Evolutionary conservation across 2,113 vertebrate species (phyloP), one percentile per base, ranked within the genome.

Genomic region (Geococcyx californianus): DNA sequence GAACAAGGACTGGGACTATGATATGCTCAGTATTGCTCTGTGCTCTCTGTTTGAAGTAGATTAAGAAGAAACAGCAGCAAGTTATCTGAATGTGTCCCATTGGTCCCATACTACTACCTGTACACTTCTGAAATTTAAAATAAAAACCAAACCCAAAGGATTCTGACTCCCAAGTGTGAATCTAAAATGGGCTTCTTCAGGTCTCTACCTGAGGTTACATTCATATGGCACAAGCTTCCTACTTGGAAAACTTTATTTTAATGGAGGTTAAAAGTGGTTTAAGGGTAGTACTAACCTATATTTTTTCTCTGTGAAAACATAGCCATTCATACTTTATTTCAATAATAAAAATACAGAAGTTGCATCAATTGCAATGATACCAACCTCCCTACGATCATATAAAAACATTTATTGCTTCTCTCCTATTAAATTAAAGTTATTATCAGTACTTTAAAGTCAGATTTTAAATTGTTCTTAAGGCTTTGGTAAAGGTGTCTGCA

Each of bases 21-120:
- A 68, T 56, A 82, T 19, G 26, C 76, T 95, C 69, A 44, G 49
- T 47, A 40, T 78, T 76, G 67, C 93, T 95, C 84, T 94, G 66
- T 81, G 85, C 52, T 87, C 34, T 94, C 62, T 96, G 84, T 94
- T 96, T 95, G 95, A 97, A 96, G 90, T 60, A 82, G 45, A 56
- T 96, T 94, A 96, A 92, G 93, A 95, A 59, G 82, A 94, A 90
- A 78, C 9, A 73, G 60, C 84, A 84, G 76, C 28, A 68, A 93
- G 74, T 80, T 91, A 96, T 94, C 91, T 79, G 84, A 88, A 77
- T 77, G 21, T 24, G 40, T 87, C 76, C 56, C 11, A 1, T 79
- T 90, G 52, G 56, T 79, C 40, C 45, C 16, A 2, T 36, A 69
- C 17, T 33, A 75, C 58, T 96, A 92, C 62, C 77, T 38, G 87